Percentiles rank a stretch among this genome's conserved stretches.
phyloP scores from a whole-genome alignment of 2,113 vertebrate species.

The Urocolius indicus region DNA sequence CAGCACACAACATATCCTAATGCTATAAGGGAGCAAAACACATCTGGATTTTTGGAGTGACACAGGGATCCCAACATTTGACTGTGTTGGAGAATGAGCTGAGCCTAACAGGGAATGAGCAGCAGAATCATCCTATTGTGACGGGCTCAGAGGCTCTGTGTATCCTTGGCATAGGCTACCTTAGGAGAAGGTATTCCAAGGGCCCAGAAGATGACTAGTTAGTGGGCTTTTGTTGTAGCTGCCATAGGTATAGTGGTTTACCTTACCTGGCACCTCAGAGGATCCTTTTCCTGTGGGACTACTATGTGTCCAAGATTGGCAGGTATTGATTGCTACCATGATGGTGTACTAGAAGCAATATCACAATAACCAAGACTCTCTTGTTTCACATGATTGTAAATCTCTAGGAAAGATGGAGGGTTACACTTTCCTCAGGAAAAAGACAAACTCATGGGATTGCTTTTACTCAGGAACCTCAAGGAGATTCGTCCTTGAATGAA shows the following conservation, averaged over 20 bases:
- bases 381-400: not conserved
- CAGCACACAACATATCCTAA: not conserved
- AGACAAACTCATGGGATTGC: not conserved
- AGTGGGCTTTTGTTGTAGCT: not conserved
- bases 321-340: not conserved
- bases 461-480: not conserved
- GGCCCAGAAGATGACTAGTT: rapidly evolving
- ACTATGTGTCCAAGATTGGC: not conserved
- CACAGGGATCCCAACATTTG: not conserved
- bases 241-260: not conserved
- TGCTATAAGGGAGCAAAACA: not conserved
- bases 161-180: not conserved
- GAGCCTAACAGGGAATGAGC: not conserved
- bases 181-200: not conserved
- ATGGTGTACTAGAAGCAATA: not conserved
- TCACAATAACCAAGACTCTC: not conserved
- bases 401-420: not conserved
- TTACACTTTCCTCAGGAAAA: not conserved
- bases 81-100: not conserved
- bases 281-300: not conserved
- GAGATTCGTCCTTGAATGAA: not conserved
- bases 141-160: not conserved
- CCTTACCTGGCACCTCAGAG: not conserved
- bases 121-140: not conserved
- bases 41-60: not conserved